Percentiles rank a stretch among this genome's conserved stretches.
These are phyloP conservation scores for Hofmannophila pseudospretella DNA, from an alignment of 2,888 invertebrate species.

Conservation along the genomic window DNA sequence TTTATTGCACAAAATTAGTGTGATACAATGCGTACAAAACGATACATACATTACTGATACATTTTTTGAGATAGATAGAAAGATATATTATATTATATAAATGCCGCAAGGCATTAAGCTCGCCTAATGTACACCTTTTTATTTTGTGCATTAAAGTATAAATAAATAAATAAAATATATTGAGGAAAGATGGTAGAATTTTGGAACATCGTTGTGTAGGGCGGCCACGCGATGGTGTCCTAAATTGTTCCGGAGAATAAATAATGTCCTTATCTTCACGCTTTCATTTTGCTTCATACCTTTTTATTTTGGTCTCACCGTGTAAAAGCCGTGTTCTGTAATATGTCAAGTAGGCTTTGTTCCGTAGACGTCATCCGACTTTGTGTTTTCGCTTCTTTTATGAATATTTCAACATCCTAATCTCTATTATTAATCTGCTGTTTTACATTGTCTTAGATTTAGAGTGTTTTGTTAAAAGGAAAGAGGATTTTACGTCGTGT, in stretches of 20 bases:
- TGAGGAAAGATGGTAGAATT: too few species aligned
- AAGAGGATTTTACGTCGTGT: not conserved
- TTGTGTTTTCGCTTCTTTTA: slow-evolving; percentile 34
- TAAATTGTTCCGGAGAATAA: slow-evolving; percentile 43
- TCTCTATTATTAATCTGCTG: slow-evolving; percentile 17
- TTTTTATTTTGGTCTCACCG: slow-evolving; percentile 38
- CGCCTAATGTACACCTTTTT: too few species aligned
- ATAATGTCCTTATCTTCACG: slow-evolving; percentile 37
- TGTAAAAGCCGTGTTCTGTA: slow-evolving; percentile 25
- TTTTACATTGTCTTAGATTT: slow-evolving; percentile 5
- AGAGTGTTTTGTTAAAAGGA: not conserved
- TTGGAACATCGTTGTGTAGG: slow-evolving; percentile 14
- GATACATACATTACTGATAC: too few species aligned
- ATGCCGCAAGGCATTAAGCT: too few species aligned
- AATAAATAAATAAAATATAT: too few species aligned
- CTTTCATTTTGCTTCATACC: slow-evolving; percentile 31
- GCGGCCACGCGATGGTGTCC: slow-evolving; percentile 15
- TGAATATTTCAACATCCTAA: slow-evolving; percentile 30
- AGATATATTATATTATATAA: too few species aligned
- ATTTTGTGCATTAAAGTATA: too few species aligned
- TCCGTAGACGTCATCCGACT: slow-evolving; percentile 30
- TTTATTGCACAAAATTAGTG: too few species aligned
- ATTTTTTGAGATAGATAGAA: too few species aligned
- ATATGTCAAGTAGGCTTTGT: slow-evolving; percentile 39
- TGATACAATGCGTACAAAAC: too few species aligned